These are phyloP conservation scores for Chironomus tepperi DNA, from an alignment of 1,140 invertebrate species.

Conservation along the genomic window DNA sequence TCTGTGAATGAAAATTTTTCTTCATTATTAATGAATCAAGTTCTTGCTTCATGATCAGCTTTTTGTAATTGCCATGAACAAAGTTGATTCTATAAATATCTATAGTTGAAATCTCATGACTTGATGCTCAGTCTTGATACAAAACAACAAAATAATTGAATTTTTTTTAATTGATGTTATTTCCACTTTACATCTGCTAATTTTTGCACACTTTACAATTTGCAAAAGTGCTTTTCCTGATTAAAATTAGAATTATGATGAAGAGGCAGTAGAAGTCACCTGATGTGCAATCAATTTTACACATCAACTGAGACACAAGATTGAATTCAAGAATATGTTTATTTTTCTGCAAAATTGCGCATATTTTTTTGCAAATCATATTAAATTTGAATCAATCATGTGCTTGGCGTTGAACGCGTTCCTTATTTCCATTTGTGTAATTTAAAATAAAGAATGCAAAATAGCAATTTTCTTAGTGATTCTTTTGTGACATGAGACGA, in stretches of 20 bases:
- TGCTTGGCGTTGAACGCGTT: background rate
- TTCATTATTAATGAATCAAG: constrained; percentile 1
- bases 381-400: constrained; percentile 23
- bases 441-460: constrained; percentile 5
- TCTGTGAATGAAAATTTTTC: constrained; percentile 14
- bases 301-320: no score
- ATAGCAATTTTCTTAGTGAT: background rate
- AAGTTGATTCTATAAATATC: background rate
- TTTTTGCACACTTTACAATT: background rate
- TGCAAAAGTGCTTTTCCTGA: background rate
- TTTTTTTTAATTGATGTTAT: background rate
- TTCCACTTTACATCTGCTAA: background rate
- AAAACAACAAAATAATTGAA: background rate
- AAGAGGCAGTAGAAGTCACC: background rate
- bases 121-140: background rate
- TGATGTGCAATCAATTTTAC: background rate
- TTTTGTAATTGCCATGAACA: background rate
- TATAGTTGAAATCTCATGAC: background rate
- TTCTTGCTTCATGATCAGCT: background rate
- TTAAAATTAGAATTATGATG: background rate
- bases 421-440: background rate
- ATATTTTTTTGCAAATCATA: constrained; percentile 11
- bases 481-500: background rate
- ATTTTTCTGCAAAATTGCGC: background rate
- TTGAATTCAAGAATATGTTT: no score